These are phyloP conservation scores for Zoroaster sp. DNA, from an alignment of 53 echinoderm and acorn worm genomes.

Conservation along the genomic window DNA sequence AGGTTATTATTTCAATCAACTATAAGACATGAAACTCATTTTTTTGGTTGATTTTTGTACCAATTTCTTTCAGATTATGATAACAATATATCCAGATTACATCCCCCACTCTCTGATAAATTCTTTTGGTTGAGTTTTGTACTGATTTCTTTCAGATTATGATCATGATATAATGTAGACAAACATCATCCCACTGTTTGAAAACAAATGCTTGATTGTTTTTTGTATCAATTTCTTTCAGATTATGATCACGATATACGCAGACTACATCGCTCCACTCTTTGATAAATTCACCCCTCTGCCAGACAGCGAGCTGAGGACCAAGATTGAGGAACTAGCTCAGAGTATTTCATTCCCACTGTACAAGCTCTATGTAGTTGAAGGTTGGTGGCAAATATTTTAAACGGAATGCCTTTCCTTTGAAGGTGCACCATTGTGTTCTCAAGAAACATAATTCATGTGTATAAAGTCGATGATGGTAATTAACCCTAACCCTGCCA, in stretches of 20 bases:
- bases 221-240: conserved; percentile 33
- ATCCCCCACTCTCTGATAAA: conserved; percentile 98
- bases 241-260: conserved; percentile 93
- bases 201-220: no score
- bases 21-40: no score
- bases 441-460: no score
- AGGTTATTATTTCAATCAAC: no score
- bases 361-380: conserved; percentile 97
- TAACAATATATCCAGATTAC: conserved; percentile 98
- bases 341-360: conserved; percentile 93
- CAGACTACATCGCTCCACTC: conserved; percentile 98
- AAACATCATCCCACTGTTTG: conserved; percentile 99
- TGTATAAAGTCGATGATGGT: no score
- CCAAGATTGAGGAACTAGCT: conserved; percentile 87
- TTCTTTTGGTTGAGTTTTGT: no score
- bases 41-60: no score
- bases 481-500: no score
- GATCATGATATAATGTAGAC: conserved; percentile 96
- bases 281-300: conserved; percentile 97
- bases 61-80: conserved; percentile 64
- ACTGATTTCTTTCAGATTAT: conserved; percentile 62
- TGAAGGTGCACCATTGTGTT: not conserved
- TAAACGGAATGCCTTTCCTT: not conserved
- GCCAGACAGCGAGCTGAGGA: conserved; percentile 84
- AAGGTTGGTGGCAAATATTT: conserved; percentile 60